Evolutionary conservation across 2,797 vertebrate species (phyloP).

Genomic region (Anguilla pacifica): DNA sequence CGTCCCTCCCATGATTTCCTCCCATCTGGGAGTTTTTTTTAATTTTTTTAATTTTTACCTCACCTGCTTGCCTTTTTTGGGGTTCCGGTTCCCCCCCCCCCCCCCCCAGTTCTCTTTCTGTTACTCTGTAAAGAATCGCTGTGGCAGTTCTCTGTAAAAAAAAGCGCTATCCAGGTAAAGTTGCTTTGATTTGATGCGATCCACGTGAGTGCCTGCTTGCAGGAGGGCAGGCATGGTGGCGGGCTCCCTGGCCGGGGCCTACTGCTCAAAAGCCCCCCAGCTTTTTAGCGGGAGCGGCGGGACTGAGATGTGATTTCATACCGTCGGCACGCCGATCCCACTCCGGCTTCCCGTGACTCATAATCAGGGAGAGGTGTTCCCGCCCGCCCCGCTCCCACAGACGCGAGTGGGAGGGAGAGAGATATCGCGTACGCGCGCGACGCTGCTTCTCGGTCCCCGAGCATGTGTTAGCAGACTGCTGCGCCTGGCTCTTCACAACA

Average conservation of each 20-base stretch:
- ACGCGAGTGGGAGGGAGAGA: conserved; percentile 2
- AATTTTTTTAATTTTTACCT: background rate
- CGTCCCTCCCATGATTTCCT: too few species aligned
- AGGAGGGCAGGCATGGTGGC: background rate
- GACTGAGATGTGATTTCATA: conserved; percentile 44
- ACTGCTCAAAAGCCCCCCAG: background rate
- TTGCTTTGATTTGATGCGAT: background rate
- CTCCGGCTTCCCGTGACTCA: conserved; percentile 37
- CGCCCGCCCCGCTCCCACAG: conserved; percentile 28
- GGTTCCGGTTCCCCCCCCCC: accelerated
- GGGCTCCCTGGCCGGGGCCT: background rate
- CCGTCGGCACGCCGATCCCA: conserved; percentile 43
- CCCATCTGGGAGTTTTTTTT: too few species aligned
- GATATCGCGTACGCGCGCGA: background rate
- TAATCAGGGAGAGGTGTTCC: conserved; percentile 39
- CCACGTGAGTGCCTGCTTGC: background rate
- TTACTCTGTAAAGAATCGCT: too few species aligned
- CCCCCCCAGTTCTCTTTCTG: too few species aligned
- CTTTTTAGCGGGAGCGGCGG: conserved; percentile 19
- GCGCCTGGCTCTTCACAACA: conserved; percentile 27
- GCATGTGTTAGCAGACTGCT: conserved; percentile 31
- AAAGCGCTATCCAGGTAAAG: too few species aligned
- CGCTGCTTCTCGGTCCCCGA: conserved; percentile 9
- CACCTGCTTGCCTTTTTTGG: too few species aligned
- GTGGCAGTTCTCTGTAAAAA: too few species aligned